Evolutionary conservation across 2,113 vertebrate genomes (phyloP), one percentile per base, ranked within the genome.

Genomic region (Lynx canadensis): DNA sequence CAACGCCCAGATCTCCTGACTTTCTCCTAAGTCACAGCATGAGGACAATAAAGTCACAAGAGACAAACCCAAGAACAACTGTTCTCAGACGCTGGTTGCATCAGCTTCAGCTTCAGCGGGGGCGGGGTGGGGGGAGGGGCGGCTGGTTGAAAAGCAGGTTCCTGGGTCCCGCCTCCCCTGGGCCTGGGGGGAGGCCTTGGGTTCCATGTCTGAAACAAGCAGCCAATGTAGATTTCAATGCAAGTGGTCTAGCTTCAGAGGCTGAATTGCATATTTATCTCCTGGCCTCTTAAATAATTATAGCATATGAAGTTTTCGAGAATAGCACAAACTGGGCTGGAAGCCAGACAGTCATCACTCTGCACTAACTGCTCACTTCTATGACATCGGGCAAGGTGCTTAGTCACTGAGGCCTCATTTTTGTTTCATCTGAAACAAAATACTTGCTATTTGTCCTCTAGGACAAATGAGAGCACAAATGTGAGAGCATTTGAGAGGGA

Each of bases 231-330:
- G 81, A 66, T 60, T 89, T 41, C 27, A 55, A 65, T 6, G 14
- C 76, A 92, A 52, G 41, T 29, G 45, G 66, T 91, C 52, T 48
- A 89, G 66, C 93, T 87, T 66, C 71, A 60, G 65, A 90, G 63
- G 60, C n/a, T 69, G 50, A 94, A 33, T 45, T 23, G 45, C 52
- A 36, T 65, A 81, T 48, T 80, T 87, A 50, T 90, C 94, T 95
- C 48, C 50, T 80, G 90, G 71, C 76, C 90, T 97, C 57, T 96
- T 81, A 82, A 82, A 60, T 55, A 78, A 96, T 68, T 66, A 95
- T 11, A 92, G 95, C 36, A 66, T 45, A 71, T n/a, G 71, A 71
- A 85, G 82, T 93, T 95, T 92, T 57, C 0, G 23, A 96, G 94
- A 91, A 36, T 1, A 78, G 69, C 36, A 38, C 33, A 73, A 63